These are phyloP conservation scores for Reticulitermes lucifugus DNA, from an alignment of 2,888 invertebrate genomes.

Conservation along the genomic window DNA sequence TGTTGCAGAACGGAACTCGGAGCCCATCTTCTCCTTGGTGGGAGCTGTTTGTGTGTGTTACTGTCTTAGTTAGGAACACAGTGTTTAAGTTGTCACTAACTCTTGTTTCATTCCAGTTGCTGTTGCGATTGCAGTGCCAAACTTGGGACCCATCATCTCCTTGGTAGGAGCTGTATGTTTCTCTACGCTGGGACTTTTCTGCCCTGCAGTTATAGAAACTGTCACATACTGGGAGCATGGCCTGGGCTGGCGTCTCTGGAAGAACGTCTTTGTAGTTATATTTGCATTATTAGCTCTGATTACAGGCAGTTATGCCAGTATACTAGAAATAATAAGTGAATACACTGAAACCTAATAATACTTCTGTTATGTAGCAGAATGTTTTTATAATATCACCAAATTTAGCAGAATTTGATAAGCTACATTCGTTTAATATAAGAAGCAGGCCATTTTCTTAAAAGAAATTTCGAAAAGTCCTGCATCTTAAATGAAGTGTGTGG, in stretches of 20 bases:
- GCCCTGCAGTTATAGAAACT: constrained; percentile 51
- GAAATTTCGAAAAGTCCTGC: too few relatives aligned
- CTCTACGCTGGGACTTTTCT: constrained; percentile 52
- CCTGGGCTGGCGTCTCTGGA: constrained; percentile 43
- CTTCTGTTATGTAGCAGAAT: too few relatives aligned
- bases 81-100: not conserved
- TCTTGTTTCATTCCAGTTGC: constrained; percentile 42
- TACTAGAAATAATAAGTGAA: constrained; percentile 45
- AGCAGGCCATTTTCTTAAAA: too few relatives aligned
- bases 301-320: constrained; percentile 49
- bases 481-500: too few relatives aligned
- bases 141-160: constrained; percentile 52
- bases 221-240: constrained; percentile 46
- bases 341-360: too few relatives aligned
- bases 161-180: constrained; percentile 52
- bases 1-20: constrained; percentile 50
- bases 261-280: constrained; percentile 44
- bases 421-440: too few relatives aligned
- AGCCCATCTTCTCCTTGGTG: constrained; percentile 52
- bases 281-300: constrained; percentile 46
- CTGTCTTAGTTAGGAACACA: too few relatives aligned
- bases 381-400: too few relatives aligned
- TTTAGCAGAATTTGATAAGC: too few relatives aligned
- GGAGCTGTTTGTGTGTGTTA: constrained; percentile 46
- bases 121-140: constrained; percentile 51